A percentile compares a stretch with the other conserved stretches of the same genome.
These are phyloP conservation scores for Drosophila neocordata DNA, from an alignment of 1,140 invertebrate genomes.

Conservation along the genomic window DNA sequence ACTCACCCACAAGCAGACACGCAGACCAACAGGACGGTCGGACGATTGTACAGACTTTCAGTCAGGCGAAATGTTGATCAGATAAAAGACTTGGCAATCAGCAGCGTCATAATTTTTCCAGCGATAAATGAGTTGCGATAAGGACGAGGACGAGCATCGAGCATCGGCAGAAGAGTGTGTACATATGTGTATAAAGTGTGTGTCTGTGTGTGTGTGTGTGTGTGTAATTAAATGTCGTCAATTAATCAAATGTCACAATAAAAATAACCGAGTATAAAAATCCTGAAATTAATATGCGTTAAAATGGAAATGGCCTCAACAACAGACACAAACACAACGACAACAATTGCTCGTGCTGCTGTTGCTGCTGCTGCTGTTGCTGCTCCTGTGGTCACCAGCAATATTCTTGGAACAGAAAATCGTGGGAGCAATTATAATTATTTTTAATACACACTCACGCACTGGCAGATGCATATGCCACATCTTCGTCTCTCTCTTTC, in stretches of 20 bases:
- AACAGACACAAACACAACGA: constrained; percentile 41
- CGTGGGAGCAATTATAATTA: constrained; percentile 81
- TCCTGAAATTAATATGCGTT: constrained; percentile 82
- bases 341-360: constrained; percentile 24
- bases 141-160: constrained; percentile 24
- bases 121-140: constrained; percentile 82
- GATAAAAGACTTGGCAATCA: constrained; percentile 77
- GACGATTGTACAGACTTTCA: not conserved
- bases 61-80: constrained; percentile 45
- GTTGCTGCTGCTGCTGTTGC: not conserved
- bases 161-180: not conserved
- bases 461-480: constrained; percentile 57
- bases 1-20: constrained; percentile 47
- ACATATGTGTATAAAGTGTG: constrained; percentile 5
- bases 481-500: constrained; percentile 36
- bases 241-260: constrained; percentile 83
- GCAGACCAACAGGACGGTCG: not conserved
- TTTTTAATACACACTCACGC: constrained; percentile 69
- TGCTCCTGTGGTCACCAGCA: constrained; percentile 48
- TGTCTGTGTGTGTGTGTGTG: constrained; percentile 25
- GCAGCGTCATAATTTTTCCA: constrained; percentile 82
- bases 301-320: constrained; percentile 77
- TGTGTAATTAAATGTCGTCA: constrained; percentile 82
- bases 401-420: constrained; percentile 76
- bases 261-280: constrained; percentile 80